Evolutionary conservation across 2,888 invertebrate genomes (phyloP), one percentile per base, ranked within the genome.

Genomic region (Rotaria socialis): DNA sequence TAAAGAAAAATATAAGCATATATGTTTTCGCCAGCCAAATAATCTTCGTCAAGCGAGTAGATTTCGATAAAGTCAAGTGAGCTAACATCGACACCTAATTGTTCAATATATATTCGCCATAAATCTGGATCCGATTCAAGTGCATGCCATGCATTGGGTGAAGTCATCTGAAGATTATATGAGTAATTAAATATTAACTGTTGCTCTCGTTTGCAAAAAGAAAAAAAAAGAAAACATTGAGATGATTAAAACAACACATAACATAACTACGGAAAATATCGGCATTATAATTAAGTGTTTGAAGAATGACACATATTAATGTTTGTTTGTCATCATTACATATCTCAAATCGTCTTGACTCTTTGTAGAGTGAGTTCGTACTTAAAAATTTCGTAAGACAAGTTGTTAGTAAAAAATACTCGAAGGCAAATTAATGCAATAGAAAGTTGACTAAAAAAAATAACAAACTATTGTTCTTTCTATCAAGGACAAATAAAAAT

Each of bases 121-220:
- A 80, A n/a, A 47, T 80, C 80, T 8, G 80, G 80, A 80, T 80
- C 80, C 8, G 80, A 80, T 47, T 80, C 80, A n/a, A 80, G 80
- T n/a, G 80, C 80, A n/a, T 80, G 80, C 80, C 80, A 80, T 47
- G 80, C 24, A n/a, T n/a, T 22, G 11, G 47, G 5, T 47, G 22
- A 24, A n/a, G 47, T 24, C 80, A 80, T 80, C 67, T 67, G 19
- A 67, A 67, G 35, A 35, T 27, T 10, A 16, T 10, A 67, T n/a
- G 11, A 24, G 1, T 24, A 60, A 24, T 60, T 5, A n/a, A 8
- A 11, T 2, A 60, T n/a, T 0, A 10, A n/a, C 27, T 24, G 10
- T 2, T 60, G 7, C 27, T 52, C 16, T 3, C 3, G 16, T 14
- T 52, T 8, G 5, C 6, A 27, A 67, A 41, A 52, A 14, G 14